These are phyloP conservation scores for Papilio machaon DNA, from an alignment of 1,140 invertebrate species.

Conservation along the genomic window DNA sequence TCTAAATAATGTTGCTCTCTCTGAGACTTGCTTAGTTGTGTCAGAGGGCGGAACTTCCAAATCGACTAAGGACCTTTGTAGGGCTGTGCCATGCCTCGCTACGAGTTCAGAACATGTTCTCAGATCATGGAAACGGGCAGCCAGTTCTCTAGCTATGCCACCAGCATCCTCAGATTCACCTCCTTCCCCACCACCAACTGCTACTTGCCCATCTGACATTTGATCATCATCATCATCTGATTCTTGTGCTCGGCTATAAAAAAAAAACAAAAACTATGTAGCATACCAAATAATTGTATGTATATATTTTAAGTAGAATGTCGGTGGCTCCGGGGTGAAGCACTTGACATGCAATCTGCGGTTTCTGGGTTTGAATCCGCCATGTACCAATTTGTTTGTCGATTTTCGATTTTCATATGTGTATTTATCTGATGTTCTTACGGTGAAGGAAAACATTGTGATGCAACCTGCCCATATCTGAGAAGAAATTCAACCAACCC, in stretches of 20 bases:
- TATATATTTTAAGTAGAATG: background rate
- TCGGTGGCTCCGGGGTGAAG: too few relatives aligned
- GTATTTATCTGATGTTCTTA: too few relatives aligned
- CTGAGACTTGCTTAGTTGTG: slow-evolving; percentile 89
- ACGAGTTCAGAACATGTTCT: slow-evolving; percentile 96
- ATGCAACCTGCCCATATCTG: too few relatives aligned
- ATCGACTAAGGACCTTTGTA: slow-evolving; percentile 93
- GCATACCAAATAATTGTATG: background rate
- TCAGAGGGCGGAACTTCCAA: slow-evolving; percentile 85
- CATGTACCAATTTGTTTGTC: too few relatives aligned
- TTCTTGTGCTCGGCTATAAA: slow-evolving; percentile 83
- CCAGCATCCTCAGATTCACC: slow-evolving; percentile 82
- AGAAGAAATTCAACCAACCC: too few relatives aligned
- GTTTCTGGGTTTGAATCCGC: too few relatives aligned
- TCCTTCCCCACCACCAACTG: slow-evolving; percentile 56
- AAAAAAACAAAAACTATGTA: slow-evolving; percentile 24
- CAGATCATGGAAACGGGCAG: slow-evolving; percentile 89
- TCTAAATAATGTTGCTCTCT: slow-evolving; percentile 95
- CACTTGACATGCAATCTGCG: too few relatives aligned
- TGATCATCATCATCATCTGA: slow-evolving; percentile 94
- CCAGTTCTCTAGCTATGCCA: slow-evolving; percentile 83
- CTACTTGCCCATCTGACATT: slow-evolving; percentile 76
- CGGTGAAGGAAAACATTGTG: too few relatives aligned
- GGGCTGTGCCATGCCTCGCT: slow-evolving; percentile 90
- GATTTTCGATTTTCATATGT: too few relatives aligned